Conservation (phyloP, 2,113 vertebrate genomes). For the Pterocles burchelli region DNA sequence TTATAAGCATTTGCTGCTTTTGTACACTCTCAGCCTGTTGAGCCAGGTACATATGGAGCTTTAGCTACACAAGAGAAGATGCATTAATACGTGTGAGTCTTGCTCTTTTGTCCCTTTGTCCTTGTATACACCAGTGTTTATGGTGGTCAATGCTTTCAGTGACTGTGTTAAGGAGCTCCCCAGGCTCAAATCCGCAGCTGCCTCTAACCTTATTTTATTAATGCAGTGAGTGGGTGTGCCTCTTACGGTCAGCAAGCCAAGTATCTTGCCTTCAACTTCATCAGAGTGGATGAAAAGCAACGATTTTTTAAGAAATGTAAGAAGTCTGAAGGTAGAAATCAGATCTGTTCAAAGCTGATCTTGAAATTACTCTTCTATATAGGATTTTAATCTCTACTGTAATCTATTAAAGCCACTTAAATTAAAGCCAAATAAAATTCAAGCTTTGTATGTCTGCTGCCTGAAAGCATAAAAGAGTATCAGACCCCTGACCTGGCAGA, state of each 20-base stretch:
- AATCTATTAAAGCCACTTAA: neutral
- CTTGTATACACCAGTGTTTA: conserved; percentile 5
- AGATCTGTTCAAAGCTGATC: neutral
- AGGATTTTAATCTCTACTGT: neutral
- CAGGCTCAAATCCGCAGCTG: neutral
- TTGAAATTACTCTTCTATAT: neutral
- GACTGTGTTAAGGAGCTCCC: neutral
- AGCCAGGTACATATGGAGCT: neutral
- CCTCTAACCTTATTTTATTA: neutral
- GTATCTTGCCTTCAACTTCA: neutral
- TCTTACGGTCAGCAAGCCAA: neutral
- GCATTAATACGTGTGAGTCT: neutral
- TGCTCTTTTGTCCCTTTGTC: conserved; percentile 25
- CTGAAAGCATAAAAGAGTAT: neutral
- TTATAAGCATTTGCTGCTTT: conserved; percentile 10
- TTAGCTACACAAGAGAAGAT: neutral
- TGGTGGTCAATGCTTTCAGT: neutral
- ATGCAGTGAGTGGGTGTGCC: neutral
- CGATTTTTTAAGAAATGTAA: neutral
- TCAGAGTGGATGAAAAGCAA: neutral
- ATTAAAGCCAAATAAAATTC: neutral
- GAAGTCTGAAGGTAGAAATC: neutral
- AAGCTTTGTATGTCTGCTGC: neutral
- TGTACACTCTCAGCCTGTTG: neutral
- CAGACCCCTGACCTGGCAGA: neutral